Base-by-base conservation (phyloP, 2,888 invertebrate genomes). In the Melikaiella ostensackeni region DNA sequence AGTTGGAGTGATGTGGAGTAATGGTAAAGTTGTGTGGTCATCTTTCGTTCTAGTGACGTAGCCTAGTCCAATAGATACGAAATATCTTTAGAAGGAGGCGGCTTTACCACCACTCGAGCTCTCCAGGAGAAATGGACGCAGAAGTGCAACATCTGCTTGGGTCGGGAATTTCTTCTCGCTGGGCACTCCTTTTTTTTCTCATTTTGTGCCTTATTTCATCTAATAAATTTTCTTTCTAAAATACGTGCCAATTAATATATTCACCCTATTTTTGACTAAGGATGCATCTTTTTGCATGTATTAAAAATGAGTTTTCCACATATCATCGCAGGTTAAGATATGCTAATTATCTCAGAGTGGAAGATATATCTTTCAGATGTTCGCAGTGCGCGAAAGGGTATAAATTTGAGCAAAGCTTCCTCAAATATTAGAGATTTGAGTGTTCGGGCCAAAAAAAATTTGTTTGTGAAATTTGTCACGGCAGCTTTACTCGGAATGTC, bases 381-480 rank as follows among this genome's bases (percentile, higher is more conserved):
- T 83, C 83, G 7, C 87, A 82, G 63, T 90, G 89, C 82, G 92
- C 90, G 16, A 85, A 89, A 90, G 92, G 88, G 85, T 93, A 87
- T 92, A 93, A 90, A 91, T 92, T 89, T 85, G 93, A 92, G 85
- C 93, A 94, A 87, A 95, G 94, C 87, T 92, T 95, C 83, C 91
- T 93, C 89, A 93, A 96, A 78, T 96, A 96, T 88, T 93, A 95
- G 83, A n/a, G n/a, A 30, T 30, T 30, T 4, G 30, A 30, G 30
- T 30, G 30, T 30, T 30, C 30, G 4, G 30, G 30, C 2, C 30
- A 30, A 4, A 30, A 30, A 30, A 30, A 30, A 30, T n/a, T n/a
- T n/a, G 30, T 30, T 30, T 30, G 96, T 91, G 93, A 93, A 84
- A 90, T 92, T 83, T 96, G 96, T 89, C 93, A 92, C 79, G 93